Base-by-base conservation (phyloP, 2,888 invertebrate species). In the Andrena dorsata region DNA sequence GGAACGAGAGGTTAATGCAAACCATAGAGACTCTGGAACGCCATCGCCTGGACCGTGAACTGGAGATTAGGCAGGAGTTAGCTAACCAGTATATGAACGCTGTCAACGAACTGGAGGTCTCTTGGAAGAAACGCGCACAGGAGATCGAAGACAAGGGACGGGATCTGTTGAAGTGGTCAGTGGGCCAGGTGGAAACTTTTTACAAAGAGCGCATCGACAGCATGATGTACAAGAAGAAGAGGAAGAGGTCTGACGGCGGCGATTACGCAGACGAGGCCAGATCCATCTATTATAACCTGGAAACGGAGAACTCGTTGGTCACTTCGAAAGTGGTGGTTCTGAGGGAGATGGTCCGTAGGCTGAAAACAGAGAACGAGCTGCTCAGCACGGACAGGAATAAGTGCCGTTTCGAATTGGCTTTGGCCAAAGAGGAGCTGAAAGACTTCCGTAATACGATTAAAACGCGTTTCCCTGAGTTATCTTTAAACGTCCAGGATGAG, bases 41-140 rank as follows among this genome's bases (percentile, higher is more conserved):
- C 6, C 63, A 73, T 0, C 77, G 79, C 41, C 28, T 90, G 23
- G 85, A 85, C 56, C 82, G 86, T 0, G 93, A 93, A 20, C 84
- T 77, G 16, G 87, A 91, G 51, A 87, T 92, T n/a, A 91, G 92
- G 0, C 74, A 90, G 26, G 92, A 92, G 68, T 76, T 93, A 80
- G 76, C 86, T 0, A 83, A 90, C 16, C 84, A 89, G 41, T 91
- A 90, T 53, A 76, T 86, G 0, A 72, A 63, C 0, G 84, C 90
- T 61, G 86, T 92, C 16, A 84, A 89, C 20, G 87, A 90, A 2
- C 75, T 93, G 4, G 90, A 93, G 23, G 83, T 84, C 2, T 86
- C 82, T 26, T 93, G 92, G 91, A 90, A 80, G n/a, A 87, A 85
- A 23, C 75, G 73, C 0, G 28, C 60, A 0, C 80, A 88, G 56